Evolutionary conservation across 2,888 invertebrate genomes (phyloP).

Genomic region (Dynastes hyllus): DNA sequence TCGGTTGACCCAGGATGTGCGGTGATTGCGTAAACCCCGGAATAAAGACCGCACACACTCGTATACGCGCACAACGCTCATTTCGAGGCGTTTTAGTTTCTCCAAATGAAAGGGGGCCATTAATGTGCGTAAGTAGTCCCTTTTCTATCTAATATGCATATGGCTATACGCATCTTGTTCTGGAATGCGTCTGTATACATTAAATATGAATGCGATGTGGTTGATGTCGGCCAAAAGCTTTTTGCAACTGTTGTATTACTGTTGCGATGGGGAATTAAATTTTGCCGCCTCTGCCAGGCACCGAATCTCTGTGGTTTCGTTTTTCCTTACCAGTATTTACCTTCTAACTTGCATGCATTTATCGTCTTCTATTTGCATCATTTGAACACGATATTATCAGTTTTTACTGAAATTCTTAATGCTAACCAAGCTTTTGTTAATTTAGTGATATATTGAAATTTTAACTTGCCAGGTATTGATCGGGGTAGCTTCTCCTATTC

Average conservation of each 20-base stretch:
- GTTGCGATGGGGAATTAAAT: neutral
- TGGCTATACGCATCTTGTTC: too few species aligned
- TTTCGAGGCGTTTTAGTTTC: slow-evolving; percentile 28
- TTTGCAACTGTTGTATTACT: neutral
- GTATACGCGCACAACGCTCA: neutral
- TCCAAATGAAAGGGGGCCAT: slow-evolving; percentile 32
- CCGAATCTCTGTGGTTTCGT: too few species aligned
- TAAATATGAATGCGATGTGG: neutral
- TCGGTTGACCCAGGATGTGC: slow-evolving; percentile 38
- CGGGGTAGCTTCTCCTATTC: too few species aligned
- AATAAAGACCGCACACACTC: slow-evolving; percentile 26
- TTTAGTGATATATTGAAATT: too few species aligned
- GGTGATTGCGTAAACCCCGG: slow-evolving; percentile 35
- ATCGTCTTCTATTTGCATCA: too few species aligned
- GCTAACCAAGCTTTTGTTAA: too few species aligned
- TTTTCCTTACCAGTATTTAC: too few species aligned
- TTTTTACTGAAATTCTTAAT: too few species aligned
- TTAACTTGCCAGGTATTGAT: too few species aligned
- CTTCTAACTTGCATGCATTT: too few species aligned
- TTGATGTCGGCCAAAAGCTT: neutral
- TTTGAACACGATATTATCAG: too few species aligned
- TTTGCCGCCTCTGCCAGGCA: too few species aligned
- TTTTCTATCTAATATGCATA: slow-evolving; percentile 16
- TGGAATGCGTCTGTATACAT: neutral
- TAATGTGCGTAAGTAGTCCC: slow-evolving; percentile 16